Base-by-base conservation (phyloP, 2,888 invertebrate genomes). In the Patella caerulea region DNA sequence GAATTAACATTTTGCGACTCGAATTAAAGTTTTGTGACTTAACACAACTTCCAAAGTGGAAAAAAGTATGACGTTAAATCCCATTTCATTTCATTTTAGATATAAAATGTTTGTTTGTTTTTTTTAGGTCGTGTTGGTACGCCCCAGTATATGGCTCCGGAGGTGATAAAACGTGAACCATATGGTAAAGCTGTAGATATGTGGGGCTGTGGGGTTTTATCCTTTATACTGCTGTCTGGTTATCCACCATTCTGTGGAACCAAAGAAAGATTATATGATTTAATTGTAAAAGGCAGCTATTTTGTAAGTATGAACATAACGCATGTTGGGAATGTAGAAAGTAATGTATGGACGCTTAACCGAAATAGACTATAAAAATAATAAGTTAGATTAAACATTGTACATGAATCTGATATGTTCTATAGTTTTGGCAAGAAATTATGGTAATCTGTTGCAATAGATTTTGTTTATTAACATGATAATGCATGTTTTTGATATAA, bases 121-220 rank as follows among this genome's bases (percentile, higher is more conserved):
- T 45, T 45, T 45, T 45, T 45, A 97, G 97, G 96, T 91, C 95
- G 97, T 82, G 96, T 98, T 81, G 98, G 98, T 59, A 97, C 97
- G 78, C 97, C 98, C 17, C 97, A 97, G 92, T 99, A 98, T 92
- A 98, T 99, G 97, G 96, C 98, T 1, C 99, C 99, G 0, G 99
- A 99, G 93, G 96, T 99, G 83, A 96, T 99, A 29, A 95, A 96
- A 81, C 94, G 96, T 89, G 95, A 96, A 92, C 94, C 96, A 2
- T 93, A 93, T 83, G 93, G 93, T 59, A 98, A 98, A 91, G 96
- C 97, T 1, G 97, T 98, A 83, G 99, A 99, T 92, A 96, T 99
- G 79, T 99, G 99, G 99, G 96, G 98, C 55, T 97, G 97, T 53
- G 99, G 99, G 14, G 96, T 98, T 76, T 94, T 99, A 87, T 93